Percentiles rank a stretch among this genome's conserved stretches.
Evolutionary conservation across 2,113 vertebrate species (phyloP).

Genomic region (Caranx melampygus): DNA sequence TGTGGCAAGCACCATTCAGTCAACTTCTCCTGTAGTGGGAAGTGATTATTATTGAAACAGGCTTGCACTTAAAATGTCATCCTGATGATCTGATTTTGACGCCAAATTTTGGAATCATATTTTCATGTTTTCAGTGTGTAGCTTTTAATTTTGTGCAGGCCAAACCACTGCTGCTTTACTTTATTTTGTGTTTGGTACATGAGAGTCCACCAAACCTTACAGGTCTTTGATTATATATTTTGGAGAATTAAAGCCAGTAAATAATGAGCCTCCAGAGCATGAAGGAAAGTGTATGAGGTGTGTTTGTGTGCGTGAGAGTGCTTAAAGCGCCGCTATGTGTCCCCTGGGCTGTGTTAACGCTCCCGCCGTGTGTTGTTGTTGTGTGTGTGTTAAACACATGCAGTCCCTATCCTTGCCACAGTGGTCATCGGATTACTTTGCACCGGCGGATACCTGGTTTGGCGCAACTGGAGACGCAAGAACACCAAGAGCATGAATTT

Average conservation of each 20-base stretch:
- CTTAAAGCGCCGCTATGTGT: constrained; percentile 80
- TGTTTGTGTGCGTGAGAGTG: constrained; percentile 56
- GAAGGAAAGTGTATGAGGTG: constrained; percentile 18
- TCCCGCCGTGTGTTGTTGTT: constrained; percentile 84
- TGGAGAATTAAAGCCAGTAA: constrained; percentile 25
- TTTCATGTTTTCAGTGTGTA: neutral
- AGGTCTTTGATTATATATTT: neutral
- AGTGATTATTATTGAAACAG: neutral
- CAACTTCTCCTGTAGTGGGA: neutral
- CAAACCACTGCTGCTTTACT: neutral
- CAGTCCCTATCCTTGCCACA: constrained; percentile 89
- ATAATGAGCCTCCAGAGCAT: constrained; percentile 58
- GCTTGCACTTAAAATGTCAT: neutral
- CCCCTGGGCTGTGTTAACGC: constrained; percentile 87
- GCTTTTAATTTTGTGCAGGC: neutral
- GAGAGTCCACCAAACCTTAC: neutral
- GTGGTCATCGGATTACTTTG: constrained; percentile 93
- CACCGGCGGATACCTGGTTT: constrained; percentile 95
- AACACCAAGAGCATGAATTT: constrained; percentile 99
- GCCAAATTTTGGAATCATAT: neutral
- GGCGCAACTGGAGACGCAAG: constrained; percentile 98
- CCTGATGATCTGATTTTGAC: neutral
- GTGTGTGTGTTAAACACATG: constrained; percentile 87
- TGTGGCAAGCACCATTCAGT: neutral
- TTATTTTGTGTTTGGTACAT: too few species aligned